Percentiles rank a stretch among this genome's conserved stretches.
Evolutionary conservation across 1,140 invertebrate species (phyloP).

Genomic region (Lethrus apterus): DNA sequence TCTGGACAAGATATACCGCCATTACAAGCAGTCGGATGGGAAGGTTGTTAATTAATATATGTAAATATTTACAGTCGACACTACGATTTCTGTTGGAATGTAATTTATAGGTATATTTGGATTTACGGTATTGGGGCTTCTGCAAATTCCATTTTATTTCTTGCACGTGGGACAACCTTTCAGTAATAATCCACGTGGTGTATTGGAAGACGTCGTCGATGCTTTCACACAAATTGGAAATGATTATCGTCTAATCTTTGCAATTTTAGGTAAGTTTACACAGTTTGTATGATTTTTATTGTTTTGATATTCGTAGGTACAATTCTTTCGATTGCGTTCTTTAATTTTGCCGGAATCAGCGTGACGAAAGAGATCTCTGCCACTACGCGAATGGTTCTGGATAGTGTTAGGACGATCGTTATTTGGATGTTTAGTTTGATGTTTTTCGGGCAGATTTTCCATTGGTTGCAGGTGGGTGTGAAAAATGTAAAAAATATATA

Average conservation of each 20-base stretch:
- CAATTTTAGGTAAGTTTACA: constrained; percentile 54
- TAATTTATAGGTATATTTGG: constrained; percentile 67
- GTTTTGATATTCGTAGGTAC: constrained; percentile 54
- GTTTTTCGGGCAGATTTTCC: constrained; percentile 71
- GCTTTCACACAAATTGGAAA: constrained; percentile 74
- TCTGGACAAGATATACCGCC: constrained; percentile 71
- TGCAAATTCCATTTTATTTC: constrained; percentile 81
- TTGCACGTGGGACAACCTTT: constrained; percentile 69
- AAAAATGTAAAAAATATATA: constrained; percentile 11
- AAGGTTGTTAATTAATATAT: constrained; percentile 63
- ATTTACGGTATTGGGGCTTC: constrained; percentile 61
- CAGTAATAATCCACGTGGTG: constrained; percentile 65
- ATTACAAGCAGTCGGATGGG: constrained; percentile 83
- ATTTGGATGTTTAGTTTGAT: constrained; percentile 78
- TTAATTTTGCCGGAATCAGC: constrained; percentile 92
- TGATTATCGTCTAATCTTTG: constrained; percentile 53
- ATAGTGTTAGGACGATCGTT: constrained; percentile 80
- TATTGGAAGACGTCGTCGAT: constrained; percentile 80
- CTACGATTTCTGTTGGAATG: not conserved
- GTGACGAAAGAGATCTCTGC: constrained; percentile 93
- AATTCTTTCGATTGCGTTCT: constrained; percentile 89
- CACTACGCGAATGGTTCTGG: constrained; percentile 87
- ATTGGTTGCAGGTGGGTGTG: constrained; percentile 63
- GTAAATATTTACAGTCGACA: too few species aligned
- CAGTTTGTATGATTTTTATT: constrained; percentile 3